phyloP scores from a whole-genome alignment of 2,113 vertebrate species.

The Clarias macrocephalus region DNA sequence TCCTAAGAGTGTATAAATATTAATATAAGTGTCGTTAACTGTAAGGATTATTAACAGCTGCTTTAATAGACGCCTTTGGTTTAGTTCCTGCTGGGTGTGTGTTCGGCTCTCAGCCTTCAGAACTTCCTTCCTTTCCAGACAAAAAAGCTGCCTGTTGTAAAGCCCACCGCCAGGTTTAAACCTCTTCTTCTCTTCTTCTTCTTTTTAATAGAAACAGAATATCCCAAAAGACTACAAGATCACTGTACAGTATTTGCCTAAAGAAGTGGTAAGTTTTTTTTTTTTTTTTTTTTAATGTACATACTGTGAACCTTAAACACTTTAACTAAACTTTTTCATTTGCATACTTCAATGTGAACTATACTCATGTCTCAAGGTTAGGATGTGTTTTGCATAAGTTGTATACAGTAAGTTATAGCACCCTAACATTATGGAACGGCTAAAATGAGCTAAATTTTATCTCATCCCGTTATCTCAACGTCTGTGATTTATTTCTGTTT shows the following conservation, averaged over 20 bases:
- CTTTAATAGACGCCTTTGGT: not conserved
- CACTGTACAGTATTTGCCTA: slow-evolving; percentile 71
- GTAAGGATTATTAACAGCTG: no score
- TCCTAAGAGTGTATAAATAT: not conserved
- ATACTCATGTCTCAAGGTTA: no score
- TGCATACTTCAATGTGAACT: no score
- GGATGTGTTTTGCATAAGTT: no score
- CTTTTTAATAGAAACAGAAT: slow-evolving; percentile 72
- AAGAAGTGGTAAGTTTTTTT: slow-evolving; percentile 70
- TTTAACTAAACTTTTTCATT: no score
- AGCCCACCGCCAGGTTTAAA: not conserved
- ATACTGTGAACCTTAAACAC: no score
- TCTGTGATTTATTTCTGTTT: no score
- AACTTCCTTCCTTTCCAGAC: not conserved
- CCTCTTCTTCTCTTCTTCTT: not conserved
- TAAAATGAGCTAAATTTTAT: no score
- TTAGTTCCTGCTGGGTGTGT: not conserved
- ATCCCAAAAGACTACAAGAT: slow-evolving; percentile 81
- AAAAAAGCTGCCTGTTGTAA: not conserved
- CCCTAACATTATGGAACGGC: no score
- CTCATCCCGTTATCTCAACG: no score
- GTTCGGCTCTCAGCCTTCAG: not conserved
- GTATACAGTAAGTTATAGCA: no score
- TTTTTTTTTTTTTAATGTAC: not conserved
- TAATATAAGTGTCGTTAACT: not conserved